Evolutionary conservation across 2,888 invertebrate genomes (phyloP), one percentile per base, ranked within the genome.

Genomic region (Zygogramma bicolorata): DNA sequence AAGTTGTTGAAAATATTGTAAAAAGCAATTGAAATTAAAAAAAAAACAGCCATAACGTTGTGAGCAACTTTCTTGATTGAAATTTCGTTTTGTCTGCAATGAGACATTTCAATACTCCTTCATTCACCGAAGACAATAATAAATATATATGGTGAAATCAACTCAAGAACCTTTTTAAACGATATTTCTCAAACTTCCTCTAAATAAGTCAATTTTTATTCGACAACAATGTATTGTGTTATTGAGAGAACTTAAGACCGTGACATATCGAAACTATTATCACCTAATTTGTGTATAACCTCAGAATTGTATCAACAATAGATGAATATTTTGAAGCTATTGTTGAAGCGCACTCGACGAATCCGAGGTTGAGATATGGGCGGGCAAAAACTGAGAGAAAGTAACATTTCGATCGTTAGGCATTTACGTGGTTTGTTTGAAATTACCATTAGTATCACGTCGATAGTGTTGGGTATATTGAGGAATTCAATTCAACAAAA

Each of bases 181-280:
- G n/a, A n/a, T n/a, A n/a, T n/a, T n/a, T 40, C 13, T 13, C 13
- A 13, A 40, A 40, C 40, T 40, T 49, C 22, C 7, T n/a, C 1
- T n/a, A n/a, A 42, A 15, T 5, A 15, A 18, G 15, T 42, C 3
- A 22, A 10, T 22, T 49, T 53, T 53, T 53, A 22, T 25, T 4
- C n/a, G 8, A 15, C n/a, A 53, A 53, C 53, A 27, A 0, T 53
- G 5, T 13, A 53, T 53, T 27, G 13, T 53, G 25, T n/a, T 53
- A n/a, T 27, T 15, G n/a, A 53, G 27, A 25, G n/a, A 22, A n/a
- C 27, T 13, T 13, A n/a, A 53, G 27, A 53, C 53, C 53, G 27
- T 53, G 53, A 53, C 53, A 53, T 53, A 53, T 53, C n/a, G 27
- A 53, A 53, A 25, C 53, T 53, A 53, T 53, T 53, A 53, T 27